Evolutionary conservation across 2,888 invertebrate genomes (phyloP), one percentile per base, ranked within the genome.

Genomic region (Pseudococcus jackbeardsleyi): DNA sequence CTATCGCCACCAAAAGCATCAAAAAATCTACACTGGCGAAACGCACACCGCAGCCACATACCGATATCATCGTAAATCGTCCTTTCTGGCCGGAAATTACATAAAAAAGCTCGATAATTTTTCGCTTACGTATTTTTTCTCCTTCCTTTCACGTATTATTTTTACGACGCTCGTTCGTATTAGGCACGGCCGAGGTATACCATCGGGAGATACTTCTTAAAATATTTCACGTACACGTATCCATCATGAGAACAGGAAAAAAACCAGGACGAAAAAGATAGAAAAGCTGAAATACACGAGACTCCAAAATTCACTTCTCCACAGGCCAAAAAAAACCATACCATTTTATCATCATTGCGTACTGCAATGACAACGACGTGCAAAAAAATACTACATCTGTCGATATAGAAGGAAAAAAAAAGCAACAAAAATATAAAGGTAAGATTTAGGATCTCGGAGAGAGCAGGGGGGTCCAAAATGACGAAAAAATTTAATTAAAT

Each of bases 401-500:
- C 64, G 39, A 77, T 39, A 26, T 17, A 39, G 4, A 77, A n/a
- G n/a, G n/a, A 77, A 77, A 77, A 26, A 77, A 50, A 50, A 17
- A 15, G 17, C 7, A 8, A 17, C 50, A 4, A 50, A 5, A 50
- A 5, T 9, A 50, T 5, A 50, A 12, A 46, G 46, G 12, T 8
- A 12, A 12, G 46, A 46, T 33, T 33, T 11, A 1, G 46, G 5
- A 46, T 46, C 46, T 7, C 46, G 46, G 9, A 12, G 6, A 46
- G 46, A 5, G 46, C 4, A 46, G 15, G 50, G 17, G 17, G 39
- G 26, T 77, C 26, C 33, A 39, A 77, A 22, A 11, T 4, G 64
- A 64, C 64, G 33, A 77, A 77, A 77, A 77, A 77, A 77, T 77
- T 77, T 77, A 77, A 77, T 77, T 77, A 77, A 77, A 77, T 39